Conservation (phyloP, 2,113 vertebrate species). For the Neolamprologus falcicula region DNA sequence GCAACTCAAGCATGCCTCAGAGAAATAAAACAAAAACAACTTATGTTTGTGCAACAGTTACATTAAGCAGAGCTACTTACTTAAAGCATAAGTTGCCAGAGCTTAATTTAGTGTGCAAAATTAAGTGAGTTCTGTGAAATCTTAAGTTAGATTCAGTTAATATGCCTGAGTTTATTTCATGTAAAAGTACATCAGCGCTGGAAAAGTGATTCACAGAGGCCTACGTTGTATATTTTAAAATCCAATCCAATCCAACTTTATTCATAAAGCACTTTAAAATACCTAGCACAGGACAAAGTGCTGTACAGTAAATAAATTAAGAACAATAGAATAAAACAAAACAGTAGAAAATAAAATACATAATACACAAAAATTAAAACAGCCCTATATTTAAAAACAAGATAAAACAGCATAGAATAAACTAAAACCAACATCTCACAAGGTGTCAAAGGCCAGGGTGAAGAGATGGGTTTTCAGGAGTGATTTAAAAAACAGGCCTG, state of each 20-base stretch:
- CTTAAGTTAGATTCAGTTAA: not conserved
- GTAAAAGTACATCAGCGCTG: not conserved
- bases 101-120: not conserved
- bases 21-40: rapidly evolving
- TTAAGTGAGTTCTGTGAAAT: not conserved
- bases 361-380: too few relatives aligned
- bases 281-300: not conserved
- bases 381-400: not conserved
- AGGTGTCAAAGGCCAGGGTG: not conserved
- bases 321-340: not conserved
- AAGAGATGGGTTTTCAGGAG: not conserved
- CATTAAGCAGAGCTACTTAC: not conserved
- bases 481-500: not conserved
- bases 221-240: not conserved
- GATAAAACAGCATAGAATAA: not conserved
- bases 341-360: not conserved
- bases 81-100: not conserved
- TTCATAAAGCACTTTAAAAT: not conserved
- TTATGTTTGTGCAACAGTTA: not conserved
- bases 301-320: not conserved
- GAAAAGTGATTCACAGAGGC: not conserved
- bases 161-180: not conserved
- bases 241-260: not conserved
- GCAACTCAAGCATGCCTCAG: not conserved
- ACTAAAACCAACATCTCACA: not conserved